Base-by-base conservation (phyloP, 37 sponge, comb jelly and placozoan genomes). In the Petrosia ficiformis region DNA sequence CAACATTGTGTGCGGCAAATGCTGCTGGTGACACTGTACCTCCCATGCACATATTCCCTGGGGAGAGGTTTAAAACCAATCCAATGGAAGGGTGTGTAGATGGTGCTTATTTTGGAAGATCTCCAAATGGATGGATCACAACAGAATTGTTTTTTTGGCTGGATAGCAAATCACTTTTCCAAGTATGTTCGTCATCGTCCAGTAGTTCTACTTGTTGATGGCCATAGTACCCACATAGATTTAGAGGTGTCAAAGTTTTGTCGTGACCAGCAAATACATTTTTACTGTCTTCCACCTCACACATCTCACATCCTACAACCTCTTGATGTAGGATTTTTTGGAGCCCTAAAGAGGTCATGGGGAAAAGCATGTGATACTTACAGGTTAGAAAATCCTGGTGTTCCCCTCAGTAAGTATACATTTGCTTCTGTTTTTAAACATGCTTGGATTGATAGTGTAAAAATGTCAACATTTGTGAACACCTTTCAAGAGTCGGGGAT, bases 361-460 rank as follows among this genome's bases (percentile, higher is more conserved):
- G 37, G 22, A 21, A 68, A 56, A 5, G 38, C 59, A 1, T 42
- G 32, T 34, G 70, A 58, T 4, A 3, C 22, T 11, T 75, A 35
- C 63, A 16, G 64, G 5, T 8, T 75, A 33, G 35, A 1, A 59
- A 10, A 75, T 34, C 19, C 56, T 48, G 56, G 70, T 1, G 19
- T 24, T 52, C 33, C 61, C 63, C 54, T 80, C 3, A 71, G 65
- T 3, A 80, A 80, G 30, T 21, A 71, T 6, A 36, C 32, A 25
- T 80, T 71, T 70, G 72, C 81, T 40, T 2, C 34, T 33, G 72
- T 80, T 21, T 80, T 80, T 40, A 70, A 71, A 25, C 54, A 80
- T 11, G 81, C 72, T 2, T 80, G 81, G 81, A 11, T 61, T 1
- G 35, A 48, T 70, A 41, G 37, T 59, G 73, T 80, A 2, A 80